Conservation (phyloP, 2,888 invertebrate species). For the Eupithecia vulgata region DNA sequence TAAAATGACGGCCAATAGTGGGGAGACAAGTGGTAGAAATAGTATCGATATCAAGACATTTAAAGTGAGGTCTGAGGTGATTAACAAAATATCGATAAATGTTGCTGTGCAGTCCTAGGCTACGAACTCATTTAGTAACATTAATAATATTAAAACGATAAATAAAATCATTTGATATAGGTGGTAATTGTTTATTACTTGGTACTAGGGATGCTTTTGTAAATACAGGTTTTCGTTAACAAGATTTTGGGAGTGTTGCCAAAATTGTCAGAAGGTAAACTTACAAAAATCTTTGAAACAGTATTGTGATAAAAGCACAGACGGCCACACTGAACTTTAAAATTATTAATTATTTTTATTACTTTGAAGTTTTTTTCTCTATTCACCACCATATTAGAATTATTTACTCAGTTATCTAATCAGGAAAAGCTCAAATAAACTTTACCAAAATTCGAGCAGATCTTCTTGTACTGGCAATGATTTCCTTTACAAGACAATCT, state of each 20-base stretch:
- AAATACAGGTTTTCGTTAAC: neutral
- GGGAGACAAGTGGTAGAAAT: too few species aligned
- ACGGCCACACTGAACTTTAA: neutral
- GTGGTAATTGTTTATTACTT: too few species aligned
- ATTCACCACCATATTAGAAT: neutral
- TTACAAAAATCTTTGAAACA: neutral
- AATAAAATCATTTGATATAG: too few species aligned
- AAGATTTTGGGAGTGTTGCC: neutral
- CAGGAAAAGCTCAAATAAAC: neutral
- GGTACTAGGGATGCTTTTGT: too few species aligned
- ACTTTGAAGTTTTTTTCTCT: too few species aligned
- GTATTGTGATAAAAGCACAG: neutral
- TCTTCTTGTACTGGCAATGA: neutral
- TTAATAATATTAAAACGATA: too few species aligned
- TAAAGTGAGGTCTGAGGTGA: too few species aligned
- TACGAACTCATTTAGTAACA: too few species aligned
- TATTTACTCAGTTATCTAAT: neutral
- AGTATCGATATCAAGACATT: too few species aligned
- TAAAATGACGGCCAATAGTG: too few species aligned
- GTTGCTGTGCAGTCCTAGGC: too few species aligned
- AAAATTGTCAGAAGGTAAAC: neutral
- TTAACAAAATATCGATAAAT: too few species aligned
- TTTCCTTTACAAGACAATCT: neutral
- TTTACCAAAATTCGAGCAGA: neutral
- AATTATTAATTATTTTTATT: neutral